Evolutionary conservation across 1,140 invertebrate genomes (phyloP), one percentile per base, ranked within the genome.

Genomic region (Mizuhopecten yessoensis): DNA sequence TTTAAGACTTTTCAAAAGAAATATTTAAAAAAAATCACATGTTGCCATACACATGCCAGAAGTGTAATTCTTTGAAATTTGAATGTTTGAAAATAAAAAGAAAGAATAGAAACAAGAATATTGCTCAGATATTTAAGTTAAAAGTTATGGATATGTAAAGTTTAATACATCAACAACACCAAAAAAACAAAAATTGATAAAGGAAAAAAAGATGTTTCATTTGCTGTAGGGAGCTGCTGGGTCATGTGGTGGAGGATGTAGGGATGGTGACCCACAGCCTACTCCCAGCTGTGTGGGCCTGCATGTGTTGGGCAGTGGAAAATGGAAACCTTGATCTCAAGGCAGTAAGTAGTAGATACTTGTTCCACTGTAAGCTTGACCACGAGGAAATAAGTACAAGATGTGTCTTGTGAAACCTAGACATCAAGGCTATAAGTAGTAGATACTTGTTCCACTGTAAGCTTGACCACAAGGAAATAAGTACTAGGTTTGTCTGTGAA

Each of bases 281-380:
- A 34, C 57, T 92, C 34, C 45, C 92, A 89, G 34, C 93, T 36
- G 20, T 93, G 0, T 94, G 93, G 93, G 90, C 91, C 15, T 42
- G 89, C 88, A 89, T 94, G 87, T 93, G 94, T 45, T 93, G 93
- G 34, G 91, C 94, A 39, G 86, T 95, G 13, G 94, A 95, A 86
- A 87, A 92, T 87, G 94, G 94, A 39, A 94, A 94, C 90, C 57
- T 94, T 17, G 86, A 91, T 15, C 89, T 95, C 11, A 95, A 95
- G 90, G 92, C 91, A 13, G n/a, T 34, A 34, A 33, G 34, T 20
- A 34, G 15, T 87, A 20, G 15, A 7, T 33, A 33, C 0, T 2
- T 89, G 2, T n/a, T 29, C 33, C 7, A n/a, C 33, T 36, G 23
- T n/a, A 34, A 75, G 9, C 86, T 13, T 20, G 36, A 20, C 17